Base-by-base conservation (phyloP, 2,113 vertebrate species). In the Oreochromis niloticus region DNA sequence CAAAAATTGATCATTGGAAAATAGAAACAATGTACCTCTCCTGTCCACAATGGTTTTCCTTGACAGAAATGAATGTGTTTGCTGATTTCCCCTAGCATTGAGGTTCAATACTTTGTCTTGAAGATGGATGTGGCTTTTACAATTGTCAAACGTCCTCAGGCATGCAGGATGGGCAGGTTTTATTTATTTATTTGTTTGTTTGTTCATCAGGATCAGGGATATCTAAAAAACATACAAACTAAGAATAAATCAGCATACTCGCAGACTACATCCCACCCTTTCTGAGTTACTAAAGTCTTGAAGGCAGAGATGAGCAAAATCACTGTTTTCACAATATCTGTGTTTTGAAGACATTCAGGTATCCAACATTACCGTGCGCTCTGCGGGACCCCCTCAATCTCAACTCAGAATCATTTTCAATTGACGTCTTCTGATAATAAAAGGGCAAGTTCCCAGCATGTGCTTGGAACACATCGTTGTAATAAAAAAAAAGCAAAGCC, bases 71-170 rank as follows among this genome's bases (percentile, higher is more conserved):
- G 4, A 92, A 94, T 94, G 91, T 63, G 83, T 87, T 93, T 87
- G 89, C 87, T 75, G 82, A 92, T 92, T 92, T 89, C 86, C 90
- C 79, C 85, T 61, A 90, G 85, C 87, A 85, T 84, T 22, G 17
- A 85, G 83, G 85, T 90, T 94, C 90, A 84, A 93, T 95, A 91
- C 88, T 93, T 91, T 92, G 91, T 93, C 91, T 91, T 83, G 57
- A 94, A 94, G 91, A 93, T 95, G 94, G 94, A 95, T 95, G 88
- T 81, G 84, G 92, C 92, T 92, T 92, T 92, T 87, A 88, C 78
- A 86, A 94, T 82, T 90, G 93, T 93, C 90, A 91, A 90, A 93
- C 34, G 24, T 90, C 91, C 85, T 92, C 75, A 41, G 90, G 92
- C 90, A 66, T 39, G 19, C 81, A 63, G 43, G 82, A 83, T 39